A percentile compares a stretch with the other conserved stretches of the same genome.
These are phyloP conservation scores for Zeus faber DNA, from an alignment of 2,113 vertebrate species.

Conservation along the genomic window DNA sequence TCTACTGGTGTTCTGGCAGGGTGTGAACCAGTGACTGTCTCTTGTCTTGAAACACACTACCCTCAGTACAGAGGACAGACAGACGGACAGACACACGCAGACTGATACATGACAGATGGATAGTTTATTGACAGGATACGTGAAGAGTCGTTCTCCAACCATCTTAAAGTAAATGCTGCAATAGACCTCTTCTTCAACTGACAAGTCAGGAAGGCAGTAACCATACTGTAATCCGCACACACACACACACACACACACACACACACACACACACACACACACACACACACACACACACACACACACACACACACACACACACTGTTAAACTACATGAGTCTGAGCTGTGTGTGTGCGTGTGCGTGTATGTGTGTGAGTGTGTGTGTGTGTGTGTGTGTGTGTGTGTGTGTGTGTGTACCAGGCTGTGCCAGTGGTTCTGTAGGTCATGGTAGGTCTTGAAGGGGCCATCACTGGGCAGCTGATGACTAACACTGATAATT, in stretches of 20 bases:
- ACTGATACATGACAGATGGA: no score
- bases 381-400: slow-evolving; percentile 7
- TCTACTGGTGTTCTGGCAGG: no score
- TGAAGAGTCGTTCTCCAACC: slow-evolving; percentile 80
- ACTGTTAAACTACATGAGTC: background rate
- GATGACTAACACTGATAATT: slow-evolving; percentile 79
- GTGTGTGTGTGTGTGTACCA: slow-evolving; percentile 69
- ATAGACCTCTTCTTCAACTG: slow-evolving; percentile 71
- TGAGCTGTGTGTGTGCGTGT: background rate
- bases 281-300: slow-evolving; percentile 3
- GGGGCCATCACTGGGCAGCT: slow-evolving; percentile 76
- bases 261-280: slow-evolving; percentile 4
- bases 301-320: background rate
- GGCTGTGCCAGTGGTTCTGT: slow-evolving; percentile 80
- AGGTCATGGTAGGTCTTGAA: slow-evolving; percentile 82
- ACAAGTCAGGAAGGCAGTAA: slow-evolving; percentile 81
- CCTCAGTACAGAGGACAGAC: no score
- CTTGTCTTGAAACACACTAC: no score
- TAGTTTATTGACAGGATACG: slow-evolving; percentile 77
- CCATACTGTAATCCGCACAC: slow-evolving; percentile 78
- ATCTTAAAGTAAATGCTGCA: slow-evolving; percentile 85
- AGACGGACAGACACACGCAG: no score
- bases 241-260: slow-evolving; percentile 9
- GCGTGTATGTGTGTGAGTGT: background rate
- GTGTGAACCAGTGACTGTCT: no score